Evolutionary conservation across 2,113 vertebrate genomes (phyloP), one percentile per base, ranked within the genome.

Genomic region (Aptenodytes patagonicus): DNA sequence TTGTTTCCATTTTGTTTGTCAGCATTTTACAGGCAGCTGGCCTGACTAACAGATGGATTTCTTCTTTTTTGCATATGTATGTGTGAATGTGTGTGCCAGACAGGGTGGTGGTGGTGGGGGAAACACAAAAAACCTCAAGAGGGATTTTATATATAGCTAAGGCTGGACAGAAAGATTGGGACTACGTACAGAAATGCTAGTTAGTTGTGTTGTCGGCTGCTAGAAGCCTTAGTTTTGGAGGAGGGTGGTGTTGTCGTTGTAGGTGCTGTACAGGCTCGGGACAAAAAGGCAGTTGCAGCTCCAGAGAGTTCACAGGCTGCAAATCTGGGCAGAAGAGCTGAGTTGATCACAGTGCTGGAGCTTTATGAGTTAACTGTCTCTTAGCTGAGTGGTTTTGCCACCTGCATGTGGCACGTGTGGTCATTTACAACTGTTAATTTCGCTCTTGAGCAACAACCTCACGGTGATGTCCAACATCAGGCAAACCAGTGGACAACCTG

Each of bases 331-430:
- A 21, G 34, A 40, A 89, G 49, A 46, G 22, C 42, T 1, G 17
- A 46, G 34, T 3, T 38, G 36, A 3, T 82, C 3, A 1, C 1
- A 2, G 4, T 58, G 46, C 51, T 78, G 73, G 26, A 17, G 47
- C 14, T 81, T 46, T 24, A 5, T 6, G 18, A 44, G 9, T 47
- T 51, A 24, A 12, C 28, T 10, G 8, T 11, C 40, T 73, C 34
- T 40, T 64, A 47, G 26, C 16, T 4, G 10, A 10, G 61, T 19
- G 25, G 18, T 66, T 79, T 79, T 69, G 57, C 28, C 46, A 13
- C n/a, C 24, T 64, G 18, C 5, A 0, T 6, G 24, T 49, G 46
- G 31, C 31, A 46, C 0, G 0, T n/a, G 20, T 36, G n/a, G 77
- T 49, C 40, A 7, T n/a, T 76, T 47, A n/a, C 36, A 57, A 3